phyloP scores from a whole-genome alignment of 2,888 invertebrate species.

The Zootermopsis nevadensis region DNA sequence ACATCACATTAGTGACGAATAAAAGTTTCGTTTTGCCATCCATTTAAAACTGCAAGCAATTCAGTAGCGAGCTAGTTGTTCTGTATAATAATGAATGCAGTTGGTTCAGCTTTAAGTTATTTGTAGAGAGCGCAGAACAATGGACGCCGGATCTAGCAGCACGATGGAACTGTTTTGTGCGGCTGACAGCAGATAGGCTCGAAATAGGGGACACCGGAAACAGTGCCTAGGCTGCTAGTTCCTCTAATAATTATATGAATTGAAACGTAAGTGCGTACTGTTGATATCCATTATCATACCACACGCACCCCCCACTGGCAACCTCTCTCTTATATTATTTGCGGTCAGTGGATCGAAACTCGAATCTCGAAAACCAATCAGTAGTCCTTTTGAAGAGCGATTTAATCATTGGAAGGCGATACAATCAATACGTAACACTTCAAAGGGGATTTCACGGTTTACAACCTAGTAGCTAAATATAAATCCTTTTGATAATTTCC shows the following conservation, averaged over 20 bases:
- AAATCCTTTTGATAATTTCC: conserved; percentile 39
- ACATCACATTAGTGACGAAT: not conserved
- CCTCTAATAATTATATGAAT: conserved; percentile 28
- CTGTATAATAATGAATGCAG: conserved; percentile 6
- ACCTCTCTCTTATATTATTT: conserved; percentile 15
- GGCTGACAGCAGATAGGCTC: conserved; percentile 22
- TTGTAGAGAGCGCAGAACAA: conserved; percentile 21
- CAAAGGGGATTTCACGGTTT: conserved; percentile 41
- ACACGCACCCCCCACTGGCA: not conserved
- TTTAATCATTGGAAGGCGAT: conserved; percentile 19
- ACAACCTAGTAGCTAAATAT: conserved; percentile 40
- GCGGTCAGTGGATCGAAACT: conserved; percentile 30
- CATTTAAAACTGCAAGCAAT: not conserved
- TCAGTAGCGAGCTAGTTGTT: not conserved
- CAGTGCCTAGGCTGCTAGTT: conserved; percentile 16
- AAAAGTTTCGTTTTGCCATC: not conserved
- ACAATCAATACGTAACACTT: conserved; percentile 36
- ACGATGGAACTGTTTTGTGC: conserved; percentile 23
- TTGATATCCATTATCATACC: conserved; percentile 24
- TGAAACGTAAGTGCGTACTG: conserved; percentile 25
- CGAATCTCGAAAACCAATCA: conserved; percentile 35
- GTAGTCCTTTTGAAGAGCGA: conserved; percentile 37
- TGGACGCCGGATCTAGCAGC: conserved; percentile 13
- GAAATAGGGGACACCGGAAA: conserved; percentile 30
- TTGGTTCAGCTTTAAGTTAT: conserved; percentile 24